Base-by-base conservation (phyloP, 2,888 invertebrate genomes). In the Pantelozetes paolii region DNA sequence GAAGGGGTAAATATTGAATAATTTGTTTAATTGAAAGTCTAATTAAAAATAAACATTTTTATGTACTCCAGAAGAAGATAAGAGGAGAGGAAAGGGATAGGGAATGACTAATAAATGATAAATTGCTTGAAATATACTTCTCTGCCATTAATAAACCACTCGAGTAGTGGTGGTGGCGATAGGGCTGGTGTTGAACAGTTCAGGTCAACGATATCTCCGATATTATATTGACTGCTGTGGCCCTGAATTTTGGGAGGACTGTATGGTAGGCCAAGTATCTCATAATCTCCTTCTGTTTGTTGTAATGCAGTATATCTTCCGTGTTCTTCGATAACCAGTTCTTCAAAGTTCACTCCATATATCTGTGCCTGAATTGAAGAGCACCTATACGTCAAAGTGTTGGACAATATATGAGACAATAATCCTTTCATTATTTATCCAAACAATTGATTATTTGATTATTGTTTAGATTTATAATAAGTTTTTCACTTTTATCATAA, bases 81-180 rank as follows among this genome's bases (percentile, higher is more conserved):
- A 45, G 18, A 18, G 45, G 18, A n/a, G 13, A 45, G 18, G 18
- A 69, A 15, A 45, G 26, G 28, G 42, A 69, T 23, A 54, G 23
- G 9, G 11, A 54, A 54, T 9, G 54, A 5, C 11, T 23, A n/a
- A 54, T 23, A 54, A 54, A 54, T 54, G 8, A 54, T 20, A 59
- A 32, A 62, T 30, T 42, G 48, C 23, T 45, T 26, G 45, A 18
- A 2, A 71, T 74, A 76, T 73, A 77, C 76, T 64, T 77, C 77
- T 73, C 73, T 72, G 28, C 76, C 77, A 72, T 77, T 77, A 23
- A 77, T 75, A 64, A 74, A 77, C 77, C 77, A 77, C 23, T 76
- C 71, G 36, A 77, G 72, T 26, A 75, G 75, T 45, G 75, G 76
- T 42, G 77, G 76, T 59, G 76, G 76, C 13, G 74, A 72, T 54